A percentile compares a stretch with the other conserved stretches of the same genome.
These are phyloP conservation scores for Scelioninae gen. 2 DNA, from an alignment of 2,888 invertebrate genomes.

Conservation along the genomic window DNA sequence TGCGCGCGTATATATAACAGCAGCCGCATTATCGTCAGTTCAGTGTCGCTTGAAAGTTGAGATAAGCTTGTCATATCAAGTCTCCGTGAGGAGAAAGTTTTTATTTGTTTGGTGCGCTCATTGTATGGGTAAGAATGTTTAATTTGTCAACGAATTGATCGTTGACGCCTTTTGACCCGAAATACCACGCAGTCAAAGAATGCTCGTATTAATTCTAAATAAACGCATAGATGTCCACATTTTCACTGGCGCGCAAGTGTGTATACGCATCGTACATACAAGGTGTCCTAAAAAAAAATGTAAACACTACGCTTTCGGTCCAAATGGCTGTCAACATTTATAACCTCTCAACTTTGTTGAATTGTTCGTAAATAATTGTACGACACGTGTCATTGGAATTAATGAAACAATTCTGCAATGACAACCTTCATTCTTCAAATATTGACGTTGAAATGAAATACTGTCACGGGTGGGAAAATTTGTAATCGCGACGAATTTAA, in stretches of 20 bases:
- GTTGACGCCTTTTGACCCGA: too few relatives aligned
- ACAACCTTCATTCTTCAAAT: too few relatives aligned
- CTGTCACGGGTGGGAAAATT: too few relatives aligned
- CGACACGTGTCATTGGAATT: too few relatives aligned
- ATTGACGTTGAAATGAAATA: too few relatives aligned
- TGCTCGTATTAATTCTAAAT: background rate
- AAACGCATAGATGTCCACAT: too few relatives aligned
- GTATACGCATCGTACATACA: slow-evolving; percentile 23
- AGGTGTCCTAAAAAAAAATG: slow-evolving; percentile 47
- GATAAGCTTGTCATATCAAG: slow-evolving; percentile 65
- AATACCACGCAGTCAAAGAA: background rate
- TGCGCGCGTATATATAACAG: slow-evolving; percentile 65
- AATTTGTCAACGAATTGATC: too few relatives aligned
- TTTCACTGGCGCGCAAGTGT: background rate
- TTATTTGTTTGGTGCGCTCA: slow-evolving; percentile 75
- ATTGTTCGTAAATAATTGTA: too few relatives aligned
- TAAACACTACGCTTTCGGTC: slow-evolving; percentile 32
- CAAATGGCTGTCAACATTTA: background rate
- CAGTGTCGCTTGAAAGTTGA: slow-evolving; percentile 72
- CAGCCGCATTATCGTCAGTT: slow-evolving; percentile 65
- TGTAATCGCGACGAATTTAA: too few relatives aligned
- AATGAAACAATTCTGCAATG: too few relatives aligned
- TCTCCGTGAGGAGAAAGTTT: slow-evolving; percentile 70
- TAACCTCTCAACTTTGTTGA: slow-evolving; percentile 19
- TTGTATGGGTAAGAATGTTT: slow-evolving; percentile 76